These are phyloP conservation scores for Drosophila paulistorum DNA, from an alignment of 1,140 invertebrate genomes.

Conservation along the genomic window DNA sequence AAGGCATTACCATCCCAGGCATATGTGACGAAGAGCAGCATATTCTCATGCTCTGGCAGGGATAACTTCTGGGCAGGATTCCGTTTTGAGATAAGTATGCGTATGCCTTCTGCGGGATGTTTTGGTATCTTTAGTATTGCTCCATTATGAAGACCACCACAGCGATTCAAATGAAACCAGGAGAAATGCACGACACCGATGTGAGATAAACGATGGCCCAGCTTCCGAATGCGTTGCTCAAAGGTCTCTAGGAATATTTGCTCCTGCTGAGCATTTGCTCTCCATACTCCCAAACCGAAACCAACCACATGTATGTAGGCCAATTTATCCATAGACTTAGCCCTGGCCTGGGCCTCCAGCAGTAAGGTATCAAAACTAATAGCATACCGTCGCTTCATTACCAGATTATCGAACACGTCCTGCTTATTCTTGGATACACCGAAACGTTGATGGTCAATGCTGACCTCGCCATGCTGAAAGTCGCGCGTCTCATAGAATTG, in stretches of 20 bases:
- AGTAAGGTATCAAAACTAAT: constrained; percentile 73
- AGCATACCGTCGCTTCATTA: constrained; percentile 78
- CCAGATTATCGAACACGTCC: constrained; percentile 66
- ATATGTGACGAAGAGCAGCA: no score
- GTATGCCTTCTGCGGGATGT: constrained; percentile 69
- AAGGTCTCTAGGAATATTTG: constrained; percentile 79
- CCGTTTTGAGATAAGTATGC: constrained; percentile 60
- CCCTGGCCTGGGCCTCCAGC: constrained; percentile 63
- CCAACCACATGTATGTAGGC: constrained; percentile 80
- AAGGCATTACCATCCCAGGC: no score
- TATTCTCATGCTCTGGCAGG: no score
- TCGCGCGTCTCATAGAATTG: constrained; percentile 55
- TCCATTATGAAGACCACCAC: constrained; percentile 51
- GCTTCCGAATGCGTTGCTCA: constrained; percentile 64
- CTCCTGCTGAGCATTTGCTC: constrained; percentile 71
- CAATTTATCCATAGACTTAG: constrained; percentile 21
- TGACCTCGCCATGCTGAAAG: constrained; percentile 41
- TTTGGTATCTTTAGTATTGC: constrained; percentile 42
- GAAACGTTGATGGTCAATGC: constrained; percentile 58
- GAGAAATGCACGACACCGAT: constrained; percentile 78
- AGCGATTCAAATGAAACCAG: constrained; percentile 63
- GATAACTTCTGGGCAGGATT: constrained; percentile 29
- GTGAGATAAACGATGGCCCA: constrained; percentile 47
- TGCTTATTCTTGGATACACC: constrained; percentile 44
- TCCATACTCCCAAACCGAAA: constrained; percentile 77